phyloP scores from a whole-genome alignment of 2,797 vertebrate species.

The Urophycis tenuis region DNA sequence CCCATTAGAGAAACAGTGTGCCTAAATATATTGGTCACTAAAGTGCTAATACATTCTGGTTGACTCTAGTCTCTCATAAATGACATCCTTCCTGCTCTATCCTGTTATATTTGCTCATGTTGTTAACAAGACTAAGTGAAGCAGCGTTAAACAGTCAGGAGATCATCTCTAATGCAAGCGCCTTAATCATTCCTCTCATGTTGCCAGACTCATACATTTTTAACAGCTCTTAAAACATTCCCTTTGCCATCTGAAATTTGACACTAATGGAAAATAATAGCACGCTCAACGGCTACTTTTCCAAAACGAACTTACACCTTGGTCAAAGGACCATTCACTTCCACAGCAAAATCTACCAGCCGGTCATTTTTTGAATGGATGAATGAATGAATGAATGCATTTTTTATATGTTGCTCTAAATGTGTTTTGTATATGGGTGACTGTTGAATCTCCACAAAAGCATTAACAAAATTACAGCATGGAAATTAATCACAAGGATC shows the following conservation, averaged over 20 bases:
- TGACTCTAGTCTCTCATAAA: too few species aligned
- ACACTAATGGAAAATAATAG: slow-evolving; percentile 48
- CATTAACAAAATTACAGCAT: neutral
- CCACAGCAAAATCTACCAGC: neutral
- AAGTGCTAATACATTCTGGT: neutral
- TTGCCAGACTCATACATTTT: slow-evolving; percentile 61
- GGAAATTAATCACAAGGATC: neutral
- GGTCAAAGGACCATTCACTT: neutral
- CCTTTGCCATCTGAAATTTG: slow-evolving; percentile 48
- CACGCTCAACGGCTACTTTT: slow-evolving; percentile 26
- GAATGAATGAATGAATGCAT: neutral
- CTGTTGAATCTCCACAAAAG: neutral
- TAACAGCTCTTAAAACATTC: slow-evolving; percentile 43
- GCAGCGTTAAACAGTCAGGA: slow-evolving; percentile 16
- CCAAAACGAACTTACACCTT: slow-evolving; percentile 15
- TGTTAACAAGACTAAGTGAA: neutral
- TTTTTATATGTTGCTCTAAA: neutral
- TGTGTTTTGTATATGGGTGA: neutral
- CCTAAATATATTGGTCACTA: neutral
- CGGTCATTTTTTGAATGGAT: neutral
- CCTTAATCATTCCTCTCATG: slow-evolving; percentile 26
- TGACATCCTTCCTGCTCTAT: neutral
- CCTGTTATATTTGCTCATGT: neutral
- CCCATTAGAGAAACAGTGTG: neutral
- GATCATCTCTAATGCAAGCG: slow-evolving; percentile 18